Conservation (phyloP, 2,888 invertebrate species). For the Luperina nickerlii region DNA sequence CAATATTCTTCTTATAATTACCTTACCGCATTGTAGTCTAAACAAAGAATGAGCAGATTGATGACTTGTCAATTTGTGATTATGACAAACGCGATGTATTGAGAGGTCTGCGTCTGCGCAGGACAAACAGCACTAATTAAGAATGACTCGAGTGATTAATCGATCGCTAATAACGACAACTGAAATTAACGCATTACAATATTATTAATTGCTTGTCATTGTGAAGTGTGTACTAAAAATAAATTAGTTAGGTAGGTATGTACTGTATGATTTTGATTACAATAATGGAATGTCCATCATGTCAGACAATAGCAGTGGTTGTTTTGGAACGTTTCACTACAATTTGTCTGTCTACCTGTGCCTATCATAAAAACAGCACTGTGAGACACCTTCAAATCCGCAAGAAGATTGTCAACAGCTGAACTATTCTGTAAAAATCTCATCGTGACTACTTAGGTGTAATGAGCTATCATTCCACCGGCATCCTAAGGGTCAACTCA, state of each 20-base stretch:
- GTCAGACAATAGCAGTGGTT: not conserved
- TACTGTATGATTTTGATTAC: slow-evolving; percentile 22
- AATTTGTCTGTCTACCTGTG: not conserved
- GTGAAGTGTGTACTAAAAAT: not conserved
- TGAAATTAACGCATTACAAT: slow-evolving; percentile 40
- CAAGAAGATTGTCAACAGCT: not conserved
- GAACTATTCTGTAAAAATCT: not conserved
- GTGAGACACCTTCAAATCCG: not conserved
- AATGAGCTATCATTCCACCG: too few relatives aligned
- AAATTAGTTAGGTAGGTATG: slow-evolving; percentile 6
- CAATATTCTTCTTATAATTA: slow-evolving; percentile 40
- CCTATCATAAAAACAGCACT: not conserved
- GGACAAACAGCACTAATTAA: slow-evolving; percentile 57
- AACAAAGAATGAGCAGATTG: slow-evolving; percentile 43
- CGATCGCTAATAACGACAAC: slow-evolving; percentile 49
- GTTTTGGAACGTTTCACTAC: not conserved
- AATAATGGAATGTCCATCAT: not conserved
- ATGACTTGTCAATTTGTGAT: slow-evolving; percentile 55
- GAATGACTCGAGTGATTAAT: slow-evolving; percentile 56
- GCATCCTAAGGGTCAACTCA: too few relatives aligned
- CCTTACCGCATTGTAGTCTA: slow-evolving; percentile 27
- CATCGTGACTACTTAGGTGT: too few relatives aligned
- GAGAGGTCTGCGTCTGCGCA: slow-evolving; percentile 35
- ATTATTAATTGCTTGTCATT: slow-evolving; percentile 47
- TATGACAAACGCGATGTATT: slow-evolving; percentile 45